These are phyloP conservation scores for Cheumatopsyche charites DNA, from an alignment of 1,140 invertebrate genomes.

Conservation along the genomic window DNA sequence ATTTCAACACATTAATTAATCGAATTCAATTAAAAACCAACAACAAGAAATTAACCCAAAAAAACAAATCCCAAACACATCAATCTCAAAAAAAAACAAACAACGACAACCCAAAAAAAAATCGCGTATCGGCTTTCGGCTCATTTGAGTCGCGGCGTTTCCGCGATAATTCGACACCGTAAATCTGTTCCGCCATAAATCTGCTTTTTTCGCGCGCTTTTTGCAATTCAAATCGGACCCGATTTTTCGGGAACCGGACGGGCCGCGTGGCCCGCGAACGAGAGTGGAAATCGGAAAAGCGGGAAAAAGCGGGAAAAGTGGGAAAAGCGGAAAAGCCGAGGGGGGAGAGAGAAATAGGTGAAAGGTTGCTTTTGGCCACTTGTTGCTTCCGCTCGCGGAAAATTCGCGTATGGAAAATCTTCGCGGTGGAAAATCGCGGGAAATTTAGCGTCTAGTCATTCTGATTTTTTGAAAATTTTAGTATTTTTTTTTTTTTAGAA, in stretches of 20 bases:
- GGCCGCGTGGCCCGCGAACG: conserved; percentile 1
- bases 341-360: background rate
- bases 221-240: conserved; percentile 29
- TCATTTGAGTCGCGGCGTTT: conserved; percentile 38
- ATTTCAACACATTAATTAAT: no score
- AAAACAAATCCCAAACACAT: no score
- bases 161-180: conserved; percentile 34
- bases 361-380: conserved; percentile 20
- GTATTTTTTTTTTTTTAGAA: no score
- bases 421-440: no score
- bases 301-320: background rate
- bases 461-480: no score
- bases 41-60: no score
- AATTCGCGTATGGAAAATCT: conserved; percentile 9
- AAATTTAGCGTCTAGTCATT: no score
- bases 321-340: background rate
- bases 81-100: background rate
- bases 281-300: background rate
- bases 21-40: no score
- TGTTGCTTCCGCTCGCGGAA: conserved; percentile 26
- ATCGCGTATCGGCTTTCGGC: background rate
- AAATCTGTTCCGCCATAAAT: conserved; percentile 44
- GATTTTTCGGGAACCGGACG: conserved; percentile 24
- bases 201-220: conserved; percentile 13
- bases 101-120: no score